A percentile compares a stretch with the other conserved stretches of the same genome.
Evolutionary conservation across 2,888 invertebrate genomes (phyloP).

Genomic region (Trichopoda pennipes): DNA sequence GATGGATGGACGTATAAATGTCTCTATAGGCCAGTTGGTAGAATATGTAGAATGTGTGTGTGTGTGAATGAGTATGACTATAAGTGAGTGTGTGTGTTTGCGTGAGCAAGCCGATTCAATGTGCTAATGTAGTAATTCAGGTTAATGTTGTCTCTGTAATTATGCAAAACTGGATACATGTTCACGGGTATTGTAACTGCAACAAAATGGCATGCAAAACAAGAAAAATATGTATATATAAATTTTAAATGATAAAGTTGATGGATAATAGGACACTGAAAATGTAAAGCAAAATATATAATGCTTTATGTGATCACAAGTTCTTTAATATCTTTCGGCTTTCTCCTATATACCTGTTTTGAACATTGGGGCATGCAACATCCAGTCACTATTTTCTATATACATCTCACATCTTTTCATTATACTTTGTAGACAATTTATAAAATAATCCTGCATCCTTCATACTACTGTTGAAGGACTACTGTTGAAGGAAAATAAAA

Average conservation of each 20-base stretch:
- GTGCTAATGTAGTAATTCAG: slow-evolving; percentile 62
- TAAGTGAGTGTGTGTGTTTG: too few species aligned
- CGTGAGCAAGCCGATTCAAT: slow-evolving; percentile 26
- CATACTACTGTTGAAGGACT: neutral
- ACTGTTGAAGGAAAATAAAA: slow-evolving; percentile 53
- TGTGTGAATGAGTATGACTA: neutral
- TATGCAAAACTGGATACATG: slow-evolving; percentile 51
- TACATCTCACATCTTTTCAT: slow-evolving; percentile 24
- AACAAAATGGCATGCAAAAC: slow-evolving; percentile 30
- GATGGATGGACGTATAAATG: slow-evolving; percentile 4
- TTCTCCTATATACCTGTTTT: neutral
- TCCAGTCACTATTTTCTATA: slow-evolving; percentile 29
- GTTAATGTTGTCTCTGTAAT: slow-evolving; percentile 65
- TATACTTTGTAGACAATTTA: slow-evolving; percentile 1
- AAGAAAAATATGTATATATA: neutral
- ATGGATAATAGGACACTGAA: slow-evolving; percentile 25
- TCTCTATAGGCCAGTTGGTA: neutral
- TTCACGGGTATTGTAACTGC: slow-evolving; percentile 15
- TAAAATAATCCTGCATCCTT: slow-evolving; percentile 27
- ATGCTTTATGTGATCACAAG: neutral
- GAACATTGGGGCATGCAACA: slow-evolving; percentile 35
- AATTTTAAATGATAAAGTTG: slow-evolving; percentile 48
- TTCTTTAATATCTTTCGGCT: neutral
- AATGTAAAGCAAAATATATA: neutral
- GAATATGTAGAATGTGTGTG: neutral